Evolutionary conservation across 1,140 invertebrate genomes (phyloP), one percentile per base, ranked within the genome.

Genomic region (Cyclina sinensis): DNA sequence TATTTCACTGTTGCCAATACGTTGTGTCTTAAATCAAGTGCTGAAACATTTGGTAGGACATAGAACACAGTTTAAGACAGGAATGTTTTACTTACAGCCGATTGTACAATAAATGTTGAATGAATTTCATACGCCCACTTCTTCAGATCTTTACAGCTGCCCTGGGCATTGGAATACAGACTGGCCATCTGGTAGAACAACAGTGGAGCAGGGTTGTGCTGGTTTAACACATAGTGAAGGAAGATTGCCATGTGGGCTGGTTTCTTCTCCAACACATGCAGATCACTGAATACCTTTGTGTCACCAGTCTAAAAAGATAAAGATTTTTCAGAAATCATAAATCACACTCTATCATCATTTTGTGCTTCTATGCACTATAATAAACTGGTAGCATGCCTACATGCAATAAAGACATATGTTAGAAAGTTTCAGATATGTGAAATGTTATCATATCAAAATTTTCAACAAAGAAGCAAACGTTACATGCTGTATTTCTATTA

Each of bases 121-220:
- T 99, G 98, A 93, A 99, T 99, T 96, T 99, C 99, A 96, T 99
- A 99, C 35, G 98, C 98, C 98, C 98, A 99, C 95, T 98, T 98
- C 83, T 98, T 97, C 97, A 99, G 97, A 94, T 99, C 98, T 95
- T 98, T 98, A 43, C 97, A 97, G 92, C 97, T 98, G 51, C 97
- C 98, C 94, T 98, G 97, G 94, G 98, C 97, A 94, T 98, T 98
- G 43, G 97, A 96, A 94, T 98, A 98, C 37, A 97, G 95, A 94
- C 98, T 97, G 18, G 98, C 98, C 94, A 99, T 97, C 88, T 99
- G 96, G 95, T 98, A 98, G 95, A 99, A 99, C 84, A 99, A 96
- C 91, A 96, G 70, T 21, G 93, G 91, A n/a, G 93, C 93, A 0
- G 98, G 98, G 96, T 98, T 98, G 92, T 97, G 97, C 94, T 98